Evolutionary conservation across 1,140 invertebrate species (phyloP), one percentile per base, ranked within the genome.

Genomic region (Ips nitidus): DNA sequence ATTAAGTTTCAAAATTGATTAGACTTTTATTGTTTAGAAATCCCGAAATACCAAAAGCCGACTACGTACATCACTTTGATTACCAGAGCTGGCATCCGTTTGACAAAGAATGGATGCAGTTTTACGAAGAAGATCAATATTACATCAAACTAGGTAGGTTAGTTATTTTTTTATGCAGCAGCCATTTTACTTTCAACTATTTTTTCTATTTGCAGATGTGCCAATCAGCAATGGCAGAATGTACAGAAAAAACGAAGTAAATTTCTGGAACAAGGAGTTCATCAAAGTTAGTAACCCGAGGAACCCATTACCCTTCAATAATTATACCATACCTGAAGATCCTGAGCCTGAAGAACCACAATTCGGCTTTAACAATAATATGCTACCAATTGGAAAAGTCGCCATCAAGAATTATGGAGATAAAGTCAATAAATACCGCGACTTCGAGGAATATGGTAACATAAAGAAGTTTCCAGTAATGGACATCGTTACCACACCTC

Each of bases 71-170:
- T 79, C 84, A 45, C 87, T 5, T 81, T 85, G 2, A 84, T 84
- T 72, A 80, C 81, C 53, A 83, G 84, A 66, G 86, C 88, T 89
- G 87, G 87, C 82, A 81, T 65, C 86, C 87, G 71, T 91, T 89
- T 73, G 87, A 90, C 57, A 78, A 89, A 4, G 87, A 91, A 52
- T 95, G 93, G 93, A 91, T 91, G 0, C 86, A 89, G 62, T 95
- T 92, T 73, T 89, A 91, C 73, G 79, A 83, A 2, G 80, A 83
- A 1, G 86, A 90, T 70, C 89, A 92, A 76, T 86, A 86, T 8
- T 94, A 91, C 81, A 82, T 94, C 38, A 87, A 88, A 81, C 81
- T 94, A 53, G 90, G 92, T 94, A 84, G 86, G 2, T 41, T 4
- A 4, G 52, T 52, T 63, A 8, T 22, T 22, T 22, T 41, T 60